Evolutionary conservation across 2,797 vertebrate genomes (phyloP).

Genomic region (Phrynocephalus vlangalii): DNA sequence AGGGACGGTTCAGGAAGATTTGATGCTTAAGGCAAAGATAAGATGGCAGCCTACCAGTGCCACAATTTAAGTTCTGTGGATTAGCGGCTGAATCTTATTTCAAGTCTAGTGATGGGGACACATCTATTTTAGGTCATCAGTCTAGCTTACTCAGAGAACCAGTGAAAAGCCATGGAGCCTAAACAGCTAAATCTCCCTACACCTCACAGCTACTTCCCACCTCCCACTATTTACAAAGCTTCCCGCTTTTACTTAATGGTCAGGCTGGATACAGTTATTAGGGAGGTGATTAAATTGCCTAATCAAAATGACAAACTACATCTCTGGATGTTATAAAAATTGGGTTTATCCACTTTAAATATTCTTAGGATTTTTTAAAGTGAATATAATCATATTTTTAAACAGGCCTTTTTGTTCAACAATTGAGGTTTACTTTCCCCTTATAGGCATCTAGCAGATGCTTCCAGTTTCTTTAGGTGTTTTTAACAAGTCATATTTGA

Average conservation of each 20-base stretch:
- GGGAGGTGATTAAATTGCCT: too few species aligned
- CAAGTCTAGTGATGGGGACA: neutral
- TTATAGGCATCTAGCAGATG: too few species aligned
- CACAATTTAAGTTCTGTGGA: neutral
- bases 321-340: too few species aligned
- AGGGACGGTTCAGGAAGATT: neutral
- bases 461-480: neutral
- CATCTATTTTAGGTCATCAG: neutral
- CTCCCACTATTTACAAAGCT: neutral
- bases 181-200: neutral
- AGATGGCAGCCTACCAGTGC: neutral
- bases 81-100: neutral
- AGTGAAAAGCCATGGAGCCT: neutral
- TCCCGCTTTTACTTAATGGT: neutral
- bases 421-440: too few species aligned
- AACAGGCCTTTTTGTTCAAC: too few species aligned
- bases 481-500: neutral
- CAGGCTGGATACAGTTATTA: too few species aligned
- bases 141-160: neutral
- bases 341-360: too few species aligned
- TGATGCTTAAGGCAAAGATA: neutral
- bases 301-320: too few species aligned
- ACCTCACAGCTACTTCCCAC: neutral
- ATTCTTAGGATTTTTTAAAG: too few species aligned
- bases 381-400: too few species aligned